Percentiles rank a stretch among this genome's conserved stretches.
Evolutionary conservation across 2,888 invertebrate genomes (phyloP).

Genomic region (Hirtodrosophila histrioides): DNA sequence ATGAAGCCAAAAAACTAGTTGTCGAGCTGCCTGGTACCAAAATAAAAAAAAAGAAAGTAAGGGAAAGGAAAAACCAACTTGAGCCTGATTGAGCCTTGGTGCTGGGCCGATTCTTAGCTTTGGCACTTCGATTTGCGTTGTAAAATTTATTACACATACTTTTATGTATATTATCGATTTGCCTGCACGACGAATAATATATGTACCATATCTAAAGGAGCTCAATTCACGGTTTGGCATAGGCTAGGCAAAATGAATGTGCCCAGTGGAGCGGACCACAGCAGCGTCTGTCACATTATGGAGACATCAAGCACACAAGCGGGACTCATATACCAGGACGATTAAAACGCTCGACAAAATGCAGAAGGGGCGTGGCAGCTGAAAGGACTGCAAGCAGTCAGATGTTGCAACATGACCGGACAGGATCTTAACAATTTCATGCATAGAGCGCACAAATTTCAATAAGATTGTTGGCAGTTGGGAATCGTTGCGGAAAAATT

Average conservation of each 20-base stretch:
- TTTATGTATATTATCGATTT: constrained; percentile 65
- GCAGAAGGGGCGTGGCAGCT: constrained; percentile 6
- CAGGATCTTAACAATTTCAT: constrained; percentile 43
- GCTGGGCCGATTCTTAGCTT: constrained; percentile 30
- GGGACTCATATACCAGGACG: constrained; percentile 63
- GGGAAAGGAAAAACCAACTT: constrained; percentile 13
- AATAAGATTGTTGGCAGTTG: constrained; percentile 21
- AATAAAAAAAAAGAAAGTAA: background rate
- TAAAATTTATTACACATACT: constrained; percentile 66
- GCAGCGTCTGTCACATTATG: constrained; percentile 68
- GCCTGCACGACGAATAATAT: constrained; percentile 17
- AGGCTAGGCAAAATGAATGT: constrained; percentile 48
- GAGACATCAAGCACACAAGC: constrained; percentile 71
- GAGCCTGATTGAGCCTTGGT: constrained; percentile 54
- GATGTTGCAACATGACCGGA: constrained; percentile 7
- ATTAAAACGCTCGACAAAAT: constrained; percentile 53
- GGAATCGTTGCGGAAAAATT: constrained; percentile 28
- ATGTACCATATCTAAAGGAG: constrained; percentile 14
- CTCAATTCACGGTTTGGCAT: constrained; percentile 18
- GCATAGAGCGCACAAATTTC: constrained; percentile 46
- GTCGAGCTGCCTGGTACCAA: constrained; percentile 19
- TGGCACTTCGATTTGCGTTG: constrained; percentile 60
- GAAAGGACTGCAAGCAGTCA: constrained; percentile 6
- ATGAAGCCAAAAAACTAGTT: constrained; percentile 47
- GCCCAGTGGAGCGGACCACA: constrained; percentile 53